A percentile compares a stretch with the other conserved stretches of the same genome.
phyloP scores from a whole-genome alignment of 2,888 invertebrate genomes.

The Morinoia aosen region DNA sequence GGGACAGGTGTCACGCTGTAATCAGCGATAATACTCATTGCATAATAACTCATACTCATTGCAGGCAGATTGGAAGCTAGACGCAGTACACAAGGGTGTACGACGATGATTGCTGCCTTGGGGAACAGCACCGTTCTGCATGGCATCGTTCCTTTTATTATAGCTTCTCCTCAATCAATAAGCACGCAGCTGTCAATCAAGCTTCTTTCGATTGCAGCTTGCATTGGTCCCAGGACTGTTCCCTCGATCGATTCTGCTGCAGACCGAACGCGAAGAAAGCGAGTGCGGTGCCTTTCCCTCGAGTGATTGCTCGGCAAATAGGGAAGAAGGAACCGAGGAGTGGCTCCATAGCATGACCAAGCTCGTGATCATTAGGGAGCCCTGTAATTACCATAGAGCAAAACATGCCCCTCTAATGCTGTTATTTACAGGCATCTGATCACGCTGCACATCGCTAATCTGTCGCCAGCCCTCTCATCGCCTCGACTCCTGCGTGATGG shows the following conservation, averaged over 20 bases:
- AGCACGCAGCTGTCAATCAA: neutral
- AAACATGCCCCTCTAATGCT: constrained; percentile 25
- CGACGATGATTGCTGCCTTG: neutral
- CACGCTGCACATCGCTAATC: constrained; percentile 35
- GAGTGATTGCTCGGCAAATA: constrained; percentile 33
- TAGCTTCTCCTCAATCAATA: neutral
- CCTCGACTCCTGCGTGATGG: neutral
- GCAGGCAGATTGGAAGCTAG: neutral
- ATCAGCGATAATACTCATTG: neutral
- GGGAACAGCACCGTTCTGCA: neutral
- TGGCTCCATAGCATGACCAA: constrained; percentile 14
- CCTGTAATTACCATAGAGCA: constrained; percentile 50
- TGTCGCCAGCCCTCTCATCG: constrained; percentile 15
- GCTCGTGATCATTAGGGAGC: constrained; percentile 18
- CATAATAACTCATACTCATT: neutral
- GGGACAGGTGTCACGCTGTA: neutral
- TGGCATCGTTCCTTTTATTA: neutral
- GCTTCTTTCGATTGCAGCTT: constrained; percentile 5
- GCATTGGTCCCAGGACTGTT: neutral
- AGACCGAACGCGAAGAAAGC: neutral
- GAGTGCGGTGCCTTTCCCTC: neutral
- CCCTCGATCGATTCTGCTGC: neutral
- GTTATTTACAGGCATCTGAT: constrained; percentile 49
- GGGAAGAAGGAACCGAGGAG: neutral
- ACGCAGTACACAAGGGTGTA: neutral